phyloP scores from a whole-genome alignment of 2,113 vertebrate genomes.

The Acanthochromis polyacanthus region DNA sequence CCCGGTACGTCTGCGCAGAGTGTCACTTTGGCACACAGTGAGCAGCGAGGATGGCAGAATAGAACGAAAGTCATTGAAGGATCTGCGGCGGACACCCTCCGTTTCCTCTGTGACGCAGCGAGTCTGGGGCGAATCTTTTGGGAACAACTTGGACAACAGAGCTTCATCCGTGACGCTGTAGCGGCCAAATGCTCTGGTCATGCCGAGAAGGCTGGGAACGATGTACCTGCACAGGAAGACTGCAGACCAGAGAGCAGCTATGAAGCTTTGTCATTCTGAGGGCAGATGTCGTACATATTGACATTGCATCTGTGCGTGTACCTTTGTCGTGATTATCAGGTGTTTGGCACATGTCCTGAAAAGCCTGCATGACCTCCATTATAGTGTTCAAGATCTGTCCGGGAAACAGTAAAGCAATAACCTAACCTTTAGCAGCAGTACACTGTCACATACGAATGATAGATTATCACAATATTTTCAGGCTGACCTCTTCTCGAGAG shows the following conservation, averaged over 20 bases:
- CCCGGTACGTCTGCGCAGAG: constrained; percentile 87
- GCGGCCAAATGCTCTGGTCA: constrained; percentile 93
- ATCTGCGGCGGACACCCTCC: constrained; percentile 91
- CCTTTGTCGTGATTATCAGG: constrained; percentile 95
- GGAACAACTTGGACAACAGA: constrained; percentile 94
- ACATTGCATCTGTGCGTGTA: constrained; percentile 65
- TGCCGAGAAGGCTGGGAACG: constrained; percentile 92
- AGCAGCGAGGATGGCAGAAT: constrained; percentile 94
- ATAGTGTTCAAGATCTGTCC: constrained; percentile 90
- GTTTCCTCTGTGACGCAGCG: constrained; percentile 87
- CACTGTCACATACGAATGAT: neutral
- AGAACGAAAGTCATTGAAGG: constrained; percentile 97
- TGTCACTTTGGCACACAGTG: constrained; percentile 90
- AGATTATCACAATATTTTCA: neutral
- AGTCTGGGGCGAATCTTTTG: constrained; percentile 85
- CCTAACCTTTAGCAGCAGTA: constrained; percentile 3
- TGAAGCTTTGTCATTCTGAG: constrained; percentile 5
- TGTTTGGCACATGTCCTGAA: constrained; percentile 93
- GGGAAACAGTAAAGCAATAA: neutral
- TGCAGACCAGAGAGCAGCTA: constrained; percentile 59
- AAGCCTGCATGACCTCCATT: constrained; percentile 90
- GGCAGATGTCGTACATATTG: neutral
- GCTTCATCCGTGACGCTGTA: constrained; percentile 93
- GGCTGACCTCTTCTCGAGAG: constrained; percentile 73
- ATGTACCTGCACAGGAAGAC: constrained; percentile 94